Conservation (phyloP, 2,113 vertebrate species). For the Romanogobio albipinnatus region DNA sequence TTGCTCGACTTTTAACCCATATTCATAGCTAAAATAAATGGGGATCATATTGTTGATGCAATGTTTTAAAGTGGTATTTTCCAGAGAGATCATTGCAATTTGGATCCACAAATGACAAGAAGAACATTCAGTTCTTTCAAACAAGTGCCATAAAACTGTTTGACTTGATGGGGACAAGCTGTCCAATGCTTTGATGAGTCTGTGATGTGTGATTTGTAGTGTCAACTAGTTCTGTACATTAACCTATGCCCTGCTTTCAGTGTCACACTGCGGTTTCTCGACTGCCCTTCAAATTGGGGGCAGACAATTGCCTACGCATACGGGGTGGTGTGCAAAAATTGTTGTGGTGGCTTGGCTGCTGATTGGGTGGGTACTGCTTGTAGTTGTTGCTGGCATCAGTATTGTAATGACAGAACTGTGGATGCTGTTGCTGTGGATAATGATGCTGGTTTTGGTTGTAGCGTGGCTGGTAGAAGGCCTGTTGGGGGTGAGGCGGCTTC, state of each 20-base stretch:
- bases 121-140: constrained; percentile 64
- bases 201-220: constrained; percentile 74
- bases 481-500: constrained; percentile 69
- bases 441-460: constrained; percentile 66
- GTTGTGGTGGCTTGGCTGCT: constrained; percentile 73
- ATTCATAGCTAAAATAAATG: constrained; percentile 5
- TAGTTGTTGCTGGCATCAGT: constrained; percentile 62
- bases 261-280: constrained; percentile 90
- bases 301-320: constrained; percentile 94
- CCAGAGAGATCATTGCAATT: constrained; percentile 63
- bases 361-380: constrained; percentile 73
- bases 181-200: constrained; percentile 58
- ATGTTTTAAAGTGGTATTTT: constrained; percentile 41
- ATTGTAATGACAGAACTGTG: constrained; percentile 74
- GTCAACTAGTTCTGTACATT: constrained; percentile 53
- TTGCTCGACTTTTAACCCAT: constrained; percentile 16
- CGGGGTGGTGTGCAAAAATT: constrained; percentile 87
- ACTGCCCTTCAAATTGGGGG: constrained; percentile 92
- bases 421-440: constrained; percentile 70
- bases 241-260: constrained; percentile 54
- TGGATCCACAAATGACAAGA: constrained; percentile 69
- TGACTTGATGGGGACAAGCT: constrained; percentile 56
- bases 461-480: constrained; percentile 78
- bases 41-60: not conserved
- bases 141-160: constrained; percentile 60